Percentiles rank a stretch among this genome's conserved stretches.
Conservation (phyloP, 2,113 vertebrate genomes). For the Microcebus ravelobensis region DNA sequence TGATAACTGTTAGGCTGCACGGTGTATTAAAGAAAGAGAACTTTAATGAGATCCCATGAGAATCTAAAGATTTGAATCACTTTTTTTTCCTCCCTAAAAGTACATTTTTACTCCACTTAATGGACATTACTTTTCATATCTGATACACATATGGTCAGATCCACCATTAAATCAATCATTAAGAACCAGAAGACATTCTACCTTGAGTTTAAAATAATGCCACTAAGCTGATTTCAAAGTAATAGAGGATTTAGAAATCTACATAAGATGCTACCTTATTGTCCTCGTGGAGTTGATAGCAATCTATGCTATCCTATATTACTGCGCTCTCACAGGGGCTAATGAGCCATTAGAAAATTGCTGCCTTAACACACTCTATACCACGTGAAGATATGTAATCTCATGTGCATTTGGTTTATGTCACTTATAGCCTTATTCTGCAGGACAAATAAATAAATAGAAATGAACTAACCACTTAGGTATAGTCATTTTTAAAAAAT, state of each 20-base stretch:
- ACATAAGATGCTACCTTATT: neutral
- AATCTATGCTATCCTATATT: neutral
- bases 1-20: slow-evolving; percentile 75
- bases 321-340: neutral
- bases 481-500: neutral
- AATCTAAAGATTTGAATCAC: slow-evolving; percentile 65
- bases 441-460: neutral
- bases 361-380: neutral
- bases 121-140: slow-evolving; percentile 45
- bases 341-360: slow-evolving; percentile 29
- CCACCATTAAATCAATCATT: slow-evolving; percentile 64
- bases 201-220: slow-evolving; percentile 45
- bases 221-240: neutral
- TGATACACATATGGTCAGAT: neutral
- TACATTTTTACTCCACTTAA: slow-evolving; percentile 80
- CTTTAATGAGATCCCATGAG: slow-evolving; percentile 87
- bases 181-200: slow-evolving; percentile 19
- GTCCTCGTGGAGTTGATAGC: neutral
- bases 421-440: neutral
- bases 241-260: slow-evolving; percentile 19
- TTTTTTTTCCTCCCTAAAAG: slow-evolving; percentile 55
- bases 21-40: slow-evolving; percentile 74
- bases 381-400: neutral
- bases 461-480: slow-evolving; percentile 8
- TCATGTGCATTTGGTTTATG: neutral